Base-by-base conservation (phyloP, 2,113 vertebrate genomes). In the Athene noctua region DNA sequence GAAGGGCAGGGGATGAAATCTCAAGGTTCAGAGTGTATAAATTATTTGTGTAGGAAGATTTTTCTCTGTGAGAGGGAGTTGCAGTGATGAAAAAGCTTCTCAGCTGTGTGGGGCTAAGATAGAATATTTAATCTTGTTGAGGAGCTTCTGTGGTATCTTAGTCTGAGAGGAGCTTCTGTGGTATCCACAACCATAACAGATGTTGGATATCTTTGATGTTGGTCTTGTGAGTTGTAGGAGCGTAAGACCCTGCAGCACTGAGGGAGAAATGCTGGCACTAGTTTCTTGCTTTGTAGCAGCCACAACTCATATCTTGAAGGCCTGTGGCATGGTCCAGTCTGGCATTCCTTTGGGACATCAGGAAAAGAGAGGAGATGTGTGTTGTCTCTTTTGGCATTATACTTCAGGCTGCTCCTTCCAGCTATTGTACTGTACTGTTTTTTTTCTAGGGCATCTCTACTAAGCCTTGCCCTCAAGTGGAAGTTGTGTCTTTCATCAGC, bases 241-340 rank as follows among this genome's bases (percentile, higher is more conserved):
- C 66, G 40, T 86, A 49, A 44, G 49, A 16, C 49, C 36, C 36
- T 86, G 75, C 55, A 73, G 83, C 54, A 65, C 30, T 40, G 54
- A 57, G n/a, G 23, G 42, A 73, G 25, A 90, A 83, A 66, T 62
- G 18, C 49, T 86, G 79, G 66, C 40, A 54, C 25, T 38, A 10
- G 7, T 51, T 67, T 63, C 46, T 73, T 80, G 32, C 25, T 91
- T 52, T 68, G 47, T 79, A 78, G 83, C 5, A 2, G 55, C n/a
- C 4, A 1, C 65, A 55, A 1, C 66, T 92, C 2, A 0, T 66
- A 58, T 38, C 27, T 81, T 0, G 0, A 67, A 81, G 36, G 15
- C 59, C 52, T 83, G 32, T 32, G 63, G 8, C 59, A 32, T 32
- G 20, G 18, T 36, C 26, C 66, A 65, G 51, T 78, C 83, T 63